Evolutionary conservation across 2,888 invertebrate genomes (phyloP), one percentile per base, ranked within the genome.

Genomic region (Lottia scabra): DNA sequence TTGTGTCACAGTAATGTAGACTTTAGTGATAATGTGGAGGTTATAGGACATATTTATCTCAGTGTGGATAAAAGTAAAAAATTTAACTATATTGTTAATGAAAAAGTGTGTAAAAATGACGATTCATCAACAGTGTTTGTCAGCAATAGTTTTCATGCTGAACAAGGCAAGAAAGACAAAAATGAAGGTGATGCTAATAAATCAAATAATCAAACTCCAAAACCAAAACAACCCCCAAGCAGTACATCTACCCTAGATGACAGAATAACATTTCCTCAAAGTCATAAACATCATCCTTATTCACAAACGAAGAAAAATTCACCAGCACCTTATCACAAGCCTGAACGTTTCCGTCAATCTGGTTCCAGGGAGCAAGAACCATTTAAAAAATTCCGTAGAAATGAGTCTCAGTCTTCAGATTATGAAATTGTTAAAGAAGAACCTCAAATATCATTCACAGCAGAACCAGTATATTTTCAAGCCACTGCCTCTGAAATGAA

Each of bases 21-120:
- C 15, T 56, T 56, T 23, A 56, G 56, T 56, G 56, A 56, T 23
- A 23, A 56, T 56, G 56, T 56, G 19, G 56, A 56, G 23, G 56
- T 56, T 56, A 56, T 56, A 23, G 56, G 56, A 56, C 56, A 56
- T 56, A 56, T 56, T 56, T 56, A 56, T 56, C 56, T 56, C 56
- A 56, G 56, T 56, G 56, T 56, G 19, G 56, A 56, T 1, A 56
- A 56, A 56, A 23, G 19, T 19, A 56, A 56, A 56, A 56, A 56
- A 23, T 56, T 56, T 56, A 56, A 56, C 23, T 56, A 56, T 56
- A 56, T 56, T 19, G 19, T 56, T 23, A 56, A 56, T 23, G 56
- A 56, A 56, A 56, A 56, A 56, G 56, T 56, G 19, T 56, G 56
- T 56, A 56, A 56, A 23, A 56, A 23, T 56, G 56, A 56, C 56